A percentile compares a stretch with the other conserved stretches of the same genome.
These are phyloP conservation scores for Drosophila lowei DNA, from an alignment of 1,140 invertebrate genomes.

Conservation along the genomic window DNA sequence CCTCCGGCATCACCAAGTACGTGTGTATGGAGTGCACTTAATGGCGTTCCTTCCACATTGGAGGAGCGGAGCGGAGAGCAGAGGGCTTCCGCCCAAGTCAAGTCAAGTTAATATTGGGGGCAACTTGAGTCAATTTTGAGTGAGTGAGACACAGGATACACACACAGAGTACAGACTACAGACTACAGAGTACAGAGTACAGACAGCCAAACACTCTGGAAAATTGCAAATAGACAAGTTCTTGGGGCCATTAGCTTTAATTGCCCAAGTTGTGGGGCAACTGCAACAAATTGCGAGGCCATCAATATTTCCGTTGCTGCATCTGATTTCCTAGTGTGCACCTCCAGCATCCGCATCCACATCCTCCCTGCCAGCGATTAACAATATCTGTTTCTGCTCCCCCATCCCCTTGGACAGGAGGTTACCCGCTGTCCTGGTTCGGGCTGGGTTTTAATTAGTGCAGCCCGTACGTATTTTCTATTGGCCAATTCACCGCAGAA, in stretches of 20 bases:
- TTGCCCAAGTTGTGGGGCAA: conserved; percentile 49
- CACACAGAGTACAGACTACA: background rate
- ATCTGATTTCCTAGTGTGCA: conserved; percentile 73
- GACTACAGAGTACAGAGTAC: background rate
- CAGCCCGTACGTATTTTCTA: conserved; percentile 67
- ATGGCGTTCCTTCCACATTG: conserved; percentile 44
- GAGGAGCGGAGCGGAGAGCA: background rate
- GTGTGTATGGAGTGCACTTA: conserved; percentile 62
- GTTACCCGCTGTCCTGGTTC: conserved; percentile 38
- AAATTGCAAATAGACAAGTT: conserved; percentile 52
- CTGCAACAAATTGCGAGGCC: conserved; percentile 69
- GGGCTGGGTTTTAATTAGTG: conserved; percentile 81
- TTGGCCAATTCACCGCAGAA: conserved; percentile 79
- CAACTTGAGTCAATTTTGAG: conserved; percentile 64
- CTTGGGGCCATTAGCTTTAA: conserved; percentile 67
- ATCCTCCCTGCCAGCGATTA: conserved; percentile 47
- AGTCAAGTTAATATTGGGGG: conserved; percentile 53
- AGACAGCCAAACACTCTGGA: conserved; percentile 27
- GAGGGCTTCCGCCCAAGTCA: background rate
- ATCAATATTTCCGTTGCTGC: conserved; percentile 70
- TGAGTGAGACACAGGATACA: conserved; percentile 4
- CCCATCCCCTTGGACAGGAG: conserved; percentile 15
- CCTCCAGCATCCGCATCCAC: background rate
- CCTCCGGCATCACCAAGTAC: conserved; percentile 29
- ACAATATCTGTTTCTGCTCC: conserved; percentile 44